These are phyloP conservation scores for Umimayanthus kanabou DNA, from an alignment of 92 coral and sea anemone species.

Conservation along the genomic window DNA sequence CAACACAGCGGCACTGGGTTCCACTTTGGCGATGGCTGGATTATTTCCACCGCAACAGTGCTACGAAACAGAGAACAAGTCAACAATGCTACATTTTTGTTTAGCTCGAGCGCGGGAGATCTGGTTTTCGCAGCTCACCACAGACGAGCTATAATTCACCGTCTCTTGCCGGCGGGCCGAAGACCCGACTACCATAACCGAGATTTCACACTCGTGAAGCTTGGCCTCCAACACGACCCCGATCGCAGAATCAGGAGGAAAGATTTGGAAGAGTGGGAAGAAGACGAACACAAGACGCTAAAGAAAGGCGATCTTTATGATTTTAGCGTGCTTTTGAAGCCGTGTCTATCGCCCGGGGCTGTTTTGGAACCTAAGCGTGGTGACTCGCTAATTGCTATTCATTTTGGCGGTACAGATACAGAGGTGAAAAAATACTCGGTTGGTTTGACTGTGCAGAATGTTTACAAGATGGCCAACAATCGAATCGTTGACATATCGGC, in stretches of 20 bases:
- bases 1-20: conserved; percentile 70
- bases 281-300: conserved; percentile 70
- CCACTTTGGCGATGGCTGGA: conserved; percentile 84
- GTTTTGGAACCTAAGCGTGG: conserved; percentile 55
- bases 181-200: conserved; percentile 87
- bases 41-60: conserved; percentile 70
- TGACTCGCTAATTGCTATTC: conserved; percentile 60
- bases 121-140: conserved; percentile 64
- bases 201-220: conserved; percentile 74
- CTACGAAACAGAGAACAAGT: conserved; percentile 80
- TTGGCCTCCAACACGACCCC: conserved; percentile 71
- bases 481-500: conserved; percentile 60
- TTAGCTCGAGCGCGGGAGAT: conserved; percentile 53
- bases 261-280: conserved; percentile 76
- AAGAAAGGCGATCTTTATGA: conserved; percentile 62
- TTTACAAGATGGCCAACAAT: conserved; percentile 58
- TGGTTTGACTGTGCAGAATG: conserved; percentile 58
- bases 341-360: conserved; percentile 33
- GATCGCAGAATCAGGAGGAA: conserved; percentile 53
- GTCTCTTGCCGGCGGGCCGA: conserved; percentile 80
- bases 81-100: conserved; percentile 59
- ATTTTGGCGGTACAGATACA: conserved; percentile 57
- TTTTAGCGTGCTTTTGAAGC: conserved; percentile 56
- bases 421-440: conserved; percentile 56
- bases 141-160: conserved; percentile 77